Conservation (phyloP, 2,113 vertebrate species). For the Corythornis madagascariensis region DNA sequence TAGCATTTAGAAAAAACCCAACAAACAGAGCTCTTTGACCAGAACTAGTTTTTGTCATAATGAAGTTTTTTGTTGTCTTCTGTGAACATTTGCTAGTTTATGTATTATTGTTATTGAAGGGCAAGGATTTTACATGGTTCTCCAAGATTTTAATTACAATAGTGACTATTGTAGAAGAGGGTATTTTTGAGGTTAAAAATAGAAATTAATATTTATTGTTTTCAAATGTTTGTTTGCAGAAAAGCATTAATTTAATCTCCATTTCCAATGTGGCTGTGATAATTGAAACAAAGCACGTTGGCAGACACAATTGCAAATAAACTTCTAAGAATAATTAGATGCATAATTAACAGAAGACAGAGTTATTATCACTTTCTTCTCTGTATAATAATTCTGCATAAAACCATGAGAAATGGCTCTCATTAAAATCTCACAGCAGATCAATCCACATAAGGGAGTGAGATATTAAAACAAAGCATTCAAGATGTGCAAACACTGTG, state of each 20-base stretch:
- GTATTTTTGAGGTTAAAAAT: neutral
- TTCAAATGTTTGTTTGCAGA: slow-evolving; percentile 29
- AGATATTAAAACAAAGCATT: neutral
- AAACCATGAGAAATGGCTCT: slow-evolving; percentile 32
- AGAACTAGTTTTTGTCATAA: neutral
- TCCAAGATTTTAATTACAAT: neutral
- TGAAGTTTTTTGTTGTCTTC: neutral
- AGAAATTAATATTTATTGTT: slow-evolving; percentile 24
- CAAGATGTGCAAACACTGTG: neutral
- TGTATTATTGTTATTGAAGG: neutral
- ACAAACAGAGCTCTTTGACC: neutral
- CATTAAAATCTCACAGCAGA: slow-evolving; percentile 36
- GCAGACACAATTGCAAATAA: slow-evolving; percentile 54
- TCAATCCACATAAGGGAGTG: neutral
- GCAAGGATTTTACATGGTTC: neutral
- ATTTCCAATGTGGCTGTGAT: slow-evolving; percentile 47
- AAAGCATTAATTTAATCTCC: slow-evolving; percentile 48
- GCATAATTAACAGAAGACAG: slow-evolving; percentile 63
- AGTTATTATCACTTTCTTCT: slow-evolving; percentile 28
- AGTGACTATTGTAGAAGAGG: neutral
- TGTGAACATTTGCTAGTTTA: neutral
- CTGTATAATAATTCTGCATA: slow-evolving; percentile 18
- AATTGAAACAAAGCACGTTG: slow-evolving; percentile 39
- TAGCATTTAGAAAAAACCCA: neutral
- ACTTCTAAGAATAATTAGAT: slow-evolving; percentile 64